Evolutionary conservation across 2,797 vertebrate genomes (phyloP).

Genomic region (Sebastes dallii): DNA sequence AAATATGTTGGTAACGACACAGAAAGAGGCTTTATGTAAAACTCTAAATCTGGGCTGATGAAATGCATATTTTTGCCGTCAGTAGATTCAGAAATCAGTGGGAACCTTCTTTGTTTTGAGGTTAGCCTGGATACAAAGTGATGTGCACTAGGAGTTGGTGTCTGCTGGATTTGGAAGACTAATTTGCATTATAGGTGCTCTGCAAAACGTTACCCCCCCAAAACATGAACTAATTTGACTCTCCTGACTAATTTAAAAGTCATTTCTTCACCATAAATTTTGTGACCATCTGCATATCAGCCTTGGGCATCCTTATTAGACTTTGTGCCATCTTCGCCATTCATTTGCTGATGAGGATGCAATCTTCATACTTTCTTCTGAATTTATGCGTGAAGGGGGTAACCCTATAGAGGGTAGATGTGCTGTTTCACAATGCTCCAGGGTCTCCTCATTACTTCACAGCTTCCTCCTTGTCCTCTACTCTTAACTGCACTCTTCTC

Average conservation of each 20-base stretch:
- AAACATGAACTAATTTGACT: conserved; percentile 12
- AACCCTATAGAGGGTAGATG: neutral
- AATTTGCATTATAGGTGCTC: conserved; percentile 13
- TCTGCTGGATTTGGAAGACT: conserved; percentile 23
- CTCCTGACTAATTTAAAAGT: conserved; percentile 17
- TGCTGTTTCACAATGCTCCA: conserved; percentile 1
- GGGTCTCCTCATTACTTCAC: conserved; percentile 10
- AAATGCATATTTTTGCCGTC: neutral
- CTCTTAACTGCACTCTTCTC: neutral
- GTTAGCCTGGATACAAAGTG: conserved; percentile 1
- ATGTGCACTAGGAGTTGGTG: neutral
- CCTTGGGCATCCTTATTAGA: neutral
- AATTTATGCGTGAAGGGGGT: conserved; percentile 7
- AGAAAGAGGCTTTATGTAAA: conserved; percentile 32
- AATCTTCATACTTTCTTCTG: neutral
- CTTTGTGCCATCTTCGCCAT: neutral
- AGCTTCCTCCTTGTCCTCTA: conserved; percentile 12
- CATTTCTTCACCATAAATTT: neutral
- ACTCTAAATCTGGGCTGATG: conserved; percentile 26
- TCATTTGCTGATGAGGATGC: neutral
- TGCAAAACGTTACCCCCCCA: neutral
- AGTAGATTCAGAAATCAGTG: conserved; percentile 21
- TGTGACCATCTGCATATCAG: conserved; percentile 1
- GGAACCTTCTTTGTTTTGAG: neutral
- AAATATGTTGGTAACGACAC: conserved; percentile 16